phyloP scores from a whole-genome alignment of 2,888 invertebrate species.

The Campoplex nolae region DNA sequence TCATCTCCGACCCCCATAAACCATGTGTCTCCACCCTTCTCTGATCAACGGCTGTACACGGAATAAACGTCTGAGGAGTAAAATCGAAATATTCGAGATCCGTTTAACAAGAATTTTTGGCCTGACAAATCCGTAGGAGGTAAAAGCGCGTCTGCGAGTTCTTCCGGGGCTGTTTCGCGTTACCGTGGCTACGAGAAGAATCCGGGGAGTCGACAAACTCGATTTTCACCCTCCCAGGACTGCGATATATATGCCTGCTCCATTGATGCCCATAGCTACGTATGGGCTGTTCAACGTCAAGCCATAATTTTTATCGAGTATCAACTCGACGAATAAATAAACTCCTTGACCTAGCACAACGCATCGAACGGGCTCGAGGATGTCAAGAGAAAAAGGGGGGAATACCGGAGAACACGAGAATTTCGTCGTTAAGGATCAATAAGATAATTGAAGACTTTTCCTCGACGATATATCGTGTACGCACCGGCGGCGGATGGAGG shows the following conservation, averaged over 20 bases:
- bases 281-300: constrained; percentile 3
- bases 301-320: not conserved
- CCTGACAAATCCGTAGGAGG: not conserved
- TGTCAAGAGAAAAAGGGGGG: constrained; percentile 29
- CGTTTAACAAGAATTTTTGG: not conserved
- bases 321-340: not conserved
- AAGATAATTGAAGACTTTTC: constrained; percentile 80
- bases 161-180: constrained; percentile 41
- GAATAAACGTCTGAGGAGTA: not conserved
- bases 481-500: constrained; percentile 74
- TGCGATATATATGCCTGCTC: not conserved
- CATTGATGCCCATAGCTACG: not conserved
- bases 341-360: not conserved
- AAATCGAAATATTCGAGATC: not conserved
- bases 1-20: constrained; percentile 23
- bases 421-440: constrained; percentile 77
- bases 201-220: constrained; percentile 58
- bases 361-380: constrained; percentile 12
- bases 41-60: not conserved
- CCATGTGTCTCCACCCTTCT: not conserved
- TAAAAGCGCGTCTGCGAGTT: not conserved
- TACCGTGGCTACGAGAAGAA: constrained; percentile 61
- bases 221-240: constrained; percentile 29
- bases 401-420: constrained; percentile 31
- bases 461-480: constrained; percentile 69